phyloP scores from a whole-genome alignment of 2,797 vertebrate species.

The Galagoides demidoff region DNA sequence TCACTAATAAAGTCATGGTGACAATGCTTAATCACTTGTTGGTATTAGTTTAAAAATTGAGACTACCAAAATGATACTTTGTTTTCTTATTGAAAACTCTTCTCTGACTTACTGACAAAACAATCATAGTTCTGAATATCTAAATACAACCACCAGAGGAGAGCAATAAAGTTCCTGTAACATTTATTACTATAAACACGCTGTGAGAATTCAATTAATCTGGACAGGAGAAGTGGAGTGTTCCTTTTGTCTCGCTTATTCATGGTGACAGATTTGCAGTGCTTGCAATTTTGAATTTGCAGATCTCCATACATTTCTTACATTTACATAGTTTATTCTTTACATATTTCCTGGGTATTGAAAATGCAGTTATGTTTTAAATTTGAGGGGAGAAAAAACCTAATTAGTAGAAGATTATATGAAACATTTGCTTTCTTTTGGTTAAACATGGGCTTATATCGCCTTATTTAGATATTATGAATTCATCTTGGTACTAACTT shows the following conservation, averaged over 20 bases:
- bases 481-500: not conserved
- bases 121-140: not conserved
- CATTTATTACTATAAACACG: conserved; percentile 48
- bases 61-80: not conserved
- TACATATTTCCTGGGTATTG: conserved; percentile 42
- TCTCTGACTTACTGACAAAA: conserved; percentile 35
- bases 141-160: conserved; percentile 50
- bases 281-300: conserved; percentile 77
- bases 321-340: not conserved
- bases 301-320: conserved; percentile 71
- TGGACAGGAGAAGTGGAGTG: conserved; percentile 66
- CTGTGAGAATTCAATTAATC: conserved; percentile 11
- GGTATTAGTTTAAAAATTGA: not conserved
- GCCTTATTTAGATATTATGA: conserved; percentile 33
- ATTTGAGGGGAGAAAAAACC: not conserved
- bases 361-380: conserved; percentile 10
- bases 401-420: not conserved
- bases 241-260: conserved; percentile 81
- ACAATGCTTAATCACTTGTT: not conserved
- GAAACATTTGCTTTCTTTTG: not conserved
- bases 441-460: not conserved
- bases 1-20: not conserved
- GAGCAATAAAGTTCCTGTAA: conserved; percentile 56
- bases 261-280: conserved; percentile 83
- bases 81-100: conserved; percentile 27